These are phyloP conservation scores for Litocranius walleri DNA, from an alignment of 2,113 vertebrate species.

Conservation along the genomic window DNA sequence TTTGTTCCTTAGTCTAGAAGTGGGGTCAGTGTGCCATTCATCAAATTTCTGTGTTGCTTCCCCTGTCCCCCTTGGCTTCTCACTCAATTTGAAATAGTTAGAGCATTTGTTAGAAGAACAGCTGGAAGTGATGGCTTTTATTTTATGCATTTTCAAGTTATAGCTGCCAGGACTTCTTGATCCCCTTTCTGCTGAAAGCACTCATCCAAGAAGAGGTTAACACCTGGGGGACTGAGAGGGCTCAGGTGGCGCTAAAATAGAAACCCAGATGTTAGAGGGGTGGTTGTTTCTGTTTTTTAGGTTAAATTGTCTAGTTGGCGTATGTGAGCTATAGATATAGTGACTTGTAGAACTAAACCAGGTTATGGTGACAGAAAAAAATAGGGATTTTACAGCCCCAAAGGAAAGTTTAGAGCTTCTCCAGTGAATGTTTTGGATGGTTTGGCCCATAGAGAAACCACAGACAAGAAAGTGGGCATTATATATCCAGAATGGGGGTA, in stretches of 20 bases:
- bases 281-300: background rate
- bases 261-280: background rate
- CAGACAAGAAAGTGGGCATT: background rate
- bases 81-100: background rate
- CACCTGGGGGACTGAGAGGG: background rate
- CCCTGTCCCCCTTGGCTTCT: background rate
- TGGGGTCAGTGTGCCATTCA: no score
- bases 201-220: background rate
- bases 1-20: background rate
- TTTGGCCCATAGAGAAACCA: background rate
- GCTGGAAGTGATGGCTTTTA: background rate
- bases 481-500: rapidly evolving
- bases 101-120: background rate
- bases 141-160: background rate
- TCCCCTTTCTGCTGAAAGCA: background rate
- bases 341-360: background rate
- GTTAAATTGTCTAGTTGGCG: background rate
- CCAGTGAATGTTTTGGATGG: background rate
- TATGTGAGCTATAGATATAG: background rate
- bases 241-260: background rate
- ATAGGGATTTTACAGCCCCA: background rate
- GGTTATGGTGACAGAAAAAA: background rate
- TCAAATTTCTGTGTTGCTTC: background rate
- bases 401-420: background rate
- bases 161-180: background rate